Base-by-base conservation (phyloP, 2,113 vertebrate species). In the Xyliphius kryptos region DNA sequence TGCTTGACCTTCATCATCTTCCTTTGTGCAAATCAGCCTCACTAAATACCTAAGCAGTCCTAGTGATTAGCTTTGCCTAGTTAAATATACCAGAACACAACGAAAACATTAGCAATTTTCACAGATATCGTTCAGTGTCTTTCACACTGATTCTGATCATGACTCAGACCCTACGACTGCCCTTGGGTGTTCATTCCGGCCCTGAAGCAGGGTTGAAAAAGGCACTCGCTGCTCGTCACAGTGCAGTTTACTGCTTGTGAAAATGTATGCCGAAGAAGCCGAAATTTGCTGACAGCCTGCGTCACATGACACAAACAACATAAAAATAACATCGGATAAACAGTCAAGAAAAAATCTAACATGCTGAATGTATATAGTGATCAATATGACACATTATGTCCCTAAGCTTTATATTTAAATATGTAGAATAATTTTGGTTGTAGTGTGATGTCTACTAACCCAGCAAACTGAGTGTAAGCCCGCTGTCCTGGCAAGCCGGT, bases 401-500 rank as follows among this genome's bases (percentile, higher is more conserved):
- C 17, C 17, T 20, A 47, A 15, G 16, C 9, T n/a, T 1, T 16
- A 46, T 44, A 15, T 6, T 14, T 47, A 47, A 15, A 16, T 16
- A 14, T 44, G n/a, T 43, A 10, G 11, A 17, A 48, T 17, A 3
- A 48, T 19, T 49, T 59, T 79, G 74, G 10, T 58, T 74, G 40
- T 77, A 56, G 21, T 83, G 77, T 46, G 15, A 50, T 13, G 15
- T 9, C 20, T 3, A 43, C 80, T 80, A 79, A 97, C 93, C 92
- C 84, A 86, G 73, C 1, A 74, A 77, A 70, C 85, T 84, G 68
- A 96, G 86, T 47, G 82, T 87, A 54, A 98, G 84, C 17, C 91
- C 91, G 32, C 85, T 87, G 72, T 98, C 93, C 84, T 89, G 72
- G 49, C 88, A 89, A 74, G 80, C 86, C 62, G 94, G 94, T 73